Evolutionary conservation across 2,113 vertebrate genomes (phyloP), one percentile per base, ranked within the genome.

Genomic region (Colossoma macropomum): DNA sequence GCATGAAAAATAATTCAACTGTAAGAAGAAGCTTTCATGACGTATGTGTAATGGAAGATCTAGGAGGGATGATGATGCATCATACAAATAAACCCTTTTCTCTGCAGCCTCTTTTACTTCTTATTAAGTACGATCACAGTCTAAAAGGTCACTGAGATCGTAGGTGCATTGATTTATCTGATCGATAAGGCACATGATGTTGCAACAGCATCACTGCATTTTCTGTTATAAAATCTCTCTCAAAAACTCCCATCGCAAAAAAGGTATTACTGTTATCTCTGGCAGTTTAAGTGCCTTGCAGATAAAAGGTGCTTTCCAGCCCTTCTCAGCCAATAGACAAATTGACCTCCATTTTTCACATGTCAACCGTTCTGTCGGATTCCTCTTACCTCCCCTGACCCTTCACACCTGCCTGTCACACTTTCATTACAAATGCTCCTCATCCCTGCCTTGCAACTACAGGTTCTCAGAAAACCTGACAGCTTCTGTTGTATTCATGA

Each of bases 321-420:
- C 23, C 34, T 45, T 71, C 68, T 71, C 38, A 45, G 68, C 68
- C 12, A 23, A 71, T 71, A 71, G 34, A 45, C 68, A 71, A 71
- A 71, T 45, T 71, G 38, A 71, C 68, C 68, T 41, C 34, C 68
- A 71, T 71, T 41, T 71, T 71, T 23, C 68, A 71, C 21, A 41
- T 71, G 68, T 71, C 68, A 71, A 71, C 68, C 23, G 1, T 45
- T 45, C 68, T 25, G 68, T 25, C 21, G 16, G 34, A 71, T 71
- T 45, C 38, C 34, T 71, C 9, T 41, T 71, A 13, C 34, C 21
- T 71, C 68, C 23, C 38, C n/a, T 71, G 68, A 71, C 68, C 68
- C 66, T 45, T 23, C 21, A 38, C 68, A 41, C 68, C 68, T 41
- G 32, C 63, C 63, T 17, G 63, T 28, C 30, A 70, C 68, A 70